phyloP scores from a whole-genome alignment of 2,888 invertebrate genomes.

The Ochropleura leucogaster region DNA sequence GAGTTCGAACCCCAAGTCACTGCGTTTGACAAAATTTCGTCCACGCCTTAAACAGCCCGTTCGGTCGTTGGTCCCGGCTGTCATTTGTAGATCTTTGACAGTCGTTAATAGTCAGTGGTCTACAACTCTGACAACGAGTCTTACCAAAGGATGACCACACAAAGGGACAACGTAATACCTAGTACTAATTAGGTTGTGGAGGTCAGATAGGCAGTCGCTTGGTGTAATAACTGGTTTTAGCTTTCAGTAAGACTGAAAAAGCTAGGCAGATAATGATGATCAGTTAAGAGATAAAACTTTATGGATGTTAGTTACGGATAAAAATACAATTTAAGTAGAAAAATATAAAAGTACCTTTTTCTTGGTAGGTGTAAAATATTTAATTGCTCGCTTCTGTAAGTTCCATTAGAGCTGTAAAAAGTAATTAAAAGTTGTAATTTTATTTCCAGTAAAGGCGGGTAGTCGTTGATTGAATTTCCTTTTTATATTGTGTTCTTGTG shows the following conservation, averaged over 20 bases:
- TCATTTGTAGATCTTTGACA: too few species aligned
- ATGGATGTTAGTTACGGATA: constrained; percentile 10
- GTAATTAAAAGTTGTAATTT: constrained; percentile 38
- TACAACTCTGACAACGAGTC: too few species aligned
- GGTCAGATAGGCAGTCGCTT: too few species aligned
- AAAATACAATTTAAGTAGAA: constrained; percentile 28
- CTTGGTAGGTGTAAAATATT: constrained; percentile 16
- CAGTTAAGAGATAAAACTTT: background rate
- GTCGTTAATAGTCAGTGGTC: too few species aligned
- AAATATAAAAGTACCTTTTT: constrained; percentile 20
- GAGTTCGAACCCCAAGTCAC: background rate
- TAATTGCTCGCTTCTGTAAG: constrained; percentile 47
- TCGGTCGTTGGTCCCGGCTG: too few species aligned
- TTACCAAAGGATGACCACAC: too few species aligned
- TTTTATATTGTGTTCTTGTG: background rate
- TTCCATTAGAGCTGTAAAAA: constrained; percentile 17
- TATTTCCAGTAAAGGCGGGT: background rate
- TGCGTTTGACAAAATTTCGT: too few species aligned
- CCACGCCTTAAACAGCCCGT: too few species aligned
- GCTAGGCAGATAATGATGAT: background rate
- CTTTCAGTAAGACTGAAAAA: background rate
- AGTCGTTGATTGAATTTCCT: constrained; percentile 6
- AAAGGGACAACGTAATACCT: too few species aligned
- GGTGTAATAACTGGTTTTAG: too few species aligned
- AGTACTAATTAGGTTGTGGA: too few species aligned